Evolutionary conservation across 2,113 vertebrate species (phyloP).

Genomic region (Alligator sinensis): DNA sequence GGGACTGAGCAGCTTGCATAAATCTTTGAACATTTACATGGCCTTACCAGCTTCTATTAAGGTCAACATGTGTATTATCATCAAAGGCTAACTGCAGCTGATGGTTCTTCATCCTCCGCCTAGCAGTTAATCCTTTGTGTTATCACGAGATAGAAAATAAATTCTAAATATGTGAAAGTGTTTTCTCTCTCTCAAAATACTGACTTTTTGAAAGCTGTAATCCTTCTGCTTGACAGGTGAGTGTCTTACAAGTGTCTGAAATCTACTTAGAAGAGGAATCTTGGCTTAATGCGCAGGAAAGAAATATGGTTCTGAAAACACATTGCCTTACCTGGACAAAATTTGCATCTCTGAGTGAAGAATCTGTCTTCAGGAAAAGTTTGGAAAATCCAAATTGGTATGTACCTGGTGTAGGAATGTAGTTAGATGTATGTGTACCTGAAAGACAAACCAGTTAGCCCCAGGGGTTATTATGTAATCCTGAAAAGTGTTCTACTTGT

Average conservation of each 20-base stretch:
- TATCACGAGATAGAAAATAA: not conserved
- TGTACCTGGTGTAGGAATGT: not conserved
- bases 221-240: constrained; percentile 62
- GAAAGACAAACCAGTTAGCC: not conserved
- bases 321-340: constrained; percentile 61
- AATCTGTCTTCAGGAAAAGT: constrained; percentile 76
- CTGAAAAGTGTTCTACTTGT: not conserved
- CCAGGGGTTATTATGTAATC: not conserved
- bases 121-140: not conserved
- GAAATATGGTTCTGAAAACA: constrained; percentile 67
- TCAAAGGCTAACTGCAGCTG: not conserved
- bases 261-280: constrained; percentile 78
- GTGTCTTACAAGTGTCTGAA: constrained; percentile 68
- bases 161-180: not conserved
- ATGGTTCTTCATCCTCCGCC: not conserved
- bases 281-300: constrained; percentile 70
- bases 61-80: not conserved
- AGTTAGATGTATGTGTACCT: not conserved
- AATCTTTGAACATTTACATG: constrained; percentile 2
- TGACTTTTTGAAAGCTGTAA: not conserved
- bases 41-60: constrained; percentile 30
- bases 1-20: not conserved
- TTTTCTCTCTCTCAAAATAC: not conserved
- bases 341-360: constrained; percentile 67
- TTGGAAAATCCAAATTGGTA: constrained; percentile 76